Percentiles rank a stretch among this genome's conserved stretches.
These are phyloP conservation scores for Meles meles DNA, from an alignment of 2,113 vertebrate species.

Conservation along the genomic window DNA sequence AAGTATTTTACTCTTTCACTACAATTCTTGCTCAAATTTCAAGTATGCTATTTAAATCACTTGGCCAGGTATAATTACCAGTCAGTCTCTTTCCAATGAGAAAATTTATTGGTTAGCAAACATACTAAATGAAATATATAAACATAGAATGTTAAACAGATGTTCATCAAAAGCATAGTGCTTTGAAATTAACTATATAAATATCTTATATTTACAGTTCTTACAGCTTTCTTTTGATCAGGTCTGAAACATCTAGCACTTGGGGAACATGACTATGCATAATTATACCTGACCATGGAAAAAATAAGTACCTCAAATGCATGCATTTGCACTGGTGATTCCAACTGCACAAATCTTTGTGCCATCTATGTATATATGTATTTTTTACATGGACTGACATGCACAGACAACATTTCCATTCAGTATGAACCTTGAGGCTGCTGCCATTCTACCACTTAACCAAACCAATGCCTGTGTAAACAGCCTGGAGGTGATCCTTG, in stretches of 20 bases:
- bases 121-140: constrained; percentile 55
- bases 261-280: constrained; percentile 51
- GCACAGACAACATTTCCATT: constrained; percentile 24
- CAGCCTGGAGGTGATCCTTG: constrained; percentile 53
- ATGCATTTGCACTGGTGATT: constrained; percentile 80
- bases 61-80: constrained; percentile 76
- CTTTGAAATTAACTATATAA: constrained; percentile 62
- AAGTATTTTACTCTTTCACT: constrained; percentile 72
- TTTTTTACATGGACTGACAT: constrained; percentile 64
- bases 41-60: constrained; percentile 64
- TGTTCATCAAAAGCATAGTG: constrained; percentile 43
- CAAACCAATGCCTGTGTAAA: constrained; percentile 54
- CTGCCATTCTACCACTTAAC: constrained; percentile 67
- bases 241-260: constrained; percentile 65
- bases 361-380: constrained; percentile 69
- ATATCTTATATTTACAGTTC: constrained; percentile 49
- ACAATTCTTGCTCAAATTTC: constrained; percentile 70
- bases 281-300: constrained; percentile 76
- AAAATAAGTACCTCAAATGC: constrained; percentile 81
- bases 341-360: constrained; percentile 74
- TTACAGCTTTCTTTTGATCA: constrained; percentile 56
- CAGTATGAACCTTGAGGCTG: constrained; percentile 59
- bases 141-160: constrained; percentile 50
- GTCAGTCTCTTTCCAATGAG: constrained; percentile 41
- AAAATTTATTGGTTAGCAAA: constrained; percentile 51